Base-by-base conservation (phyloP, 2,797 vertebrate genomes). In the Coendou prehensilis region DNA sequence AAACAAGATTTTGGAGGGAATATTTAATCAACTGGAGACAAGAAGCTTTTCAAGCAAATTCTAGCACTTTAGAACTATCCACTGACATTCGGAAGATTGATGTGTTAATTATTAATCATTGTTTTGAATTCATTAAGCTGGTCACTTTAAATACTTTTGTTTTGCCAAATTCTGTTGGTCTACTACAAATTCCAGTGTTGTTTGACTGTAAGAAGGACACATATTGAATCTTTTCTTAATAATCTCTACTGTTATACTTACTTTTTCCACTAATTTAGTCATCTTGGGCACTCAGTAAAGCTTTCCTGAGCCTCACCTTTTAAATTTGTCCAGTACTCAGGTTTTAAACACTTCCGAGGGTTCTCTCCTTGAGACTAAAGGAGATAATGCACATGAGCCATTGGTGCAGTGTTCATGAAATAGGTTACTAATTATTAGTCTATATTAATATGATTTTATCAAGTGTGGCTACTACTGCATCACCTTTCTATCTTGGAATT, bases 1-100 rank as follows among this genome's bases (percentile, higher is more conserved):
- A 97, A 95, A 97, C 23, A 92, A 84, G 79, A 81, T 95, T 96
- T 97, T 87, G 56, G 52, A 93, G 87, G 71, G 87, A 91, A 56
- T 92, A 90, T 96, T 95, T 93, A 94, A 96, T 94, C 94, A 95
- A 63, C 50, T 93, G 41, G 83, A 86, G 56, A 89, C 81, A 67
- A 88, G 57, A 85, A 88, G 95, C 89, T 93, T 87, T 86, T 93
- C 45, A 92, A 59, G 71, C 69, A 92, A 97, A 54, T 33, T 57
- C 57, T 9, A 93, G 37, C 59, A 79, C 79, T 93, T 88, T 75
- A 89, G 59, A 71, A n/a, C n/a, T 92, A 45, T 50, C 41, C 69
- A 47, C 84, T 82, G 22, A 84, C 87, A 81, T 52, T 97, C 37
- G 26, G 67, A 81, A 87, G 93, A 95, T 69, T 57, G 82, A 96